phyloP scores from a whole-genome alignment of 64 coral and sea anemone genomes.

The Actinia tenebrosa region DNA sequence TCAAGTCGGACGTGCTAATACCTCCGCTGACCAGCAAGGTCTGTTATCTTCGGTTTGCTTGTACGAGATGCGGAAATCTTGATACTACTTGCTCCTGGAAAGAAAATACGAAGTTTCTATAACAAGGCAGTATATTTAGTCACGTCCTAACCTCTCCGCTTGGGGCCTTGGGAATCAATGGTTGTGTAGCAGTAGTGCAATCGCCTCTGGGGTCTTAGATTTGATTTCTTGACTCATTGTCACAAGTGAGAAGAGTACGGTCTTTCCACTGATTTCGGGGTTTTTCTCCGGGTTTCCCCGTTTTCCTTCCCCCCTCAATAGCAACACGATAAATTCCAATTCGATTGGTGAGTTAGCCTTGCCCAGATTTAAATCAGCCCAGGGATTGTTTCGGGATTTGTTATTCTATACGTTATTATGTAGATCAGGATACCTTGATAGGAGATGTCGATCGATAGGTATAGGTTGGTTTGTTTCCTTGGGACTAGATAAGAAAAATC shows the following conservation, averaged over 20 bases:
- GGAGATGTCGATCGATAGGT: conserved; percentile 61
- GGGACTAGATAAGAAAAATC: conserved; percentile 8
- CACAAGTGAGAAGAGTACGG: no score
- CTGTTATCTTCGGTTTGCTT: conserved; percentile 67
- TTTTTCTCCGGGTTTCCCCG: no score
- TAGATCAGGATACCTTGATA: conserved; percentile 43
- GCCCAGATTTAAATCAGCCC: neutral
- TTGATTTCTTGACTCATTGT: no score
- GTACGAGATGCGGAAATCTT: conserved; percentile 85
- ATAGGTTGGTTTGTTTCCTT: conserved; percentile 48
- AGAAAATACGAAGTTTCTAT: neutral
- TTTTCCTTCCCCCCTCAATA: neutral
- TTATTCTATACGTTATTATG: neutral
- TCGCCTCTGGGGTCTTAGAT: no score
- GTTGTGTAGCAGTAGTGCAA: no score
- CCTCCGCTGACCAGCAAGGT: conserved; percentile 1
- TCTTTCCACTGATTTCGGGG: no score
- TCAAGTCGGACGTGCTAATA: neutral
- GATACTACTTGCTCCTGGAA: conserved; percentile 79
- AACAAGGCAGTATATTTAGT: no score
- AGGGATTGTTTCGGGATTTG: neutral
- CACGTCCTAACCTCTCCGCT: no score
- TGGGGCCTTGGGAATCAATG: no score
- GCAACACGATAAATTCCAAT: neutral
- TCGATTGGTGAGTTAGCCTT: neutral